These are phyloP conservation scores for Tarsius wallacei DNA, from an alignment of 2,797 vertebrate genomes.

Conservation along the genomic window DNA sequence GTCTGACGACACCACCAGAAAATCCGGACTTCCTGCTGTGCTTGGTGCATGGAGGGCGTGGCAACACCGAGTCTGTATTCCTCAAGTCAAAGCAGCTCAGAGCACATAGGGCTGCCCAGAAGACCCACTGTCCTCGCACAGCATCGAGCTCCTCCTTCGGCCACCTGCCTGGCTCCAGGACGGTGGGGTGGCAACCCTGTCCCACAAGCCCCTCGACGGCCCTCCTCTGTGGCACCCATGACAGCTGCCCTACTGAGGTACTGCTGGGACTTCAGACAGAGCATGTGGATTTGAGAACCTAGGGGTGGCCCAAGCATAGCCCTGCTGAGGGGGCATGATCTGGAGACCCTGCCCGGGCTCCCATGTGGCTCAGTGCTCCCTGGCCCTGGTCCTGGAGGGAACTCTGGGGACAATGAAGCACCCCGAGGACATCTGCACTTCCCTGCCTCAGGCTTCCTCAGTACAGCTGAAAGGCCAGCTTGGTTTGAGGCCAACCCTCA, in stretches of 20 bases:
- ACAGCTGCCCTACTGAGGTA: too few species aligned
- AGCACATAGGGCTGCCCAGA: background rate
- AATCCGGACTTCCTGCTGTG: background rate
- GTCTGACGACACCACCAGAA: background rate
- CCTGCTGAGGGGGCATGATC: too few species aligned
- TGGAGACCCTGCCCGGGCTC: too few species aligned
- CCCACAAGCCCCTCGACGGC: background rate
- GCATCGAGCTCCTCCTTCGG: background rate
- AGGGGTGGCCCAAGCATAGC: too few species aligned
- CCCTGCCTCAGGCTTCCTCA: background rate
- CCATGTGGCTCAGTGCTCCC: background rate
- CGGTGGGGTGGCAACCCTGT: rapidly evolving
- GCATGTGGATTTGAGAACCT: background rate
- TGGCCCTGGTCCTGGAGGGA: background rate
- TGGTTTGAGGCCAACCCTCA: too few species aligned
- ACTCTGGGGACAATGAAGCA: too few species aligned
- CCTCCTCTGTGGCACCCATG: too few species aligned
- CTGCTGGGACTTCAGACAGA: background rate
- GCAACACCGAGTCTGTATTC: rapidly evolving
- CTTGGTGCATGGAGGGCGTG: rapidly evolving
- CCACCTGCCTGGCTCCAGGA: background rate
- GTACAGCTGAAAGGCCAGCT: background rate
- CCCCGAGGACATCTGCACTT: background rate
- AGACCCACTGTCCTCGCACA: background rate
- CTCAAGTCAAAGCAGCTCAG: background rate